These are phyloP conservation scores for Temnothorax curvispinosus DNA, from an alignment of 1,140 invertebrate genomes.

Conservation along the genomic window DNA sequence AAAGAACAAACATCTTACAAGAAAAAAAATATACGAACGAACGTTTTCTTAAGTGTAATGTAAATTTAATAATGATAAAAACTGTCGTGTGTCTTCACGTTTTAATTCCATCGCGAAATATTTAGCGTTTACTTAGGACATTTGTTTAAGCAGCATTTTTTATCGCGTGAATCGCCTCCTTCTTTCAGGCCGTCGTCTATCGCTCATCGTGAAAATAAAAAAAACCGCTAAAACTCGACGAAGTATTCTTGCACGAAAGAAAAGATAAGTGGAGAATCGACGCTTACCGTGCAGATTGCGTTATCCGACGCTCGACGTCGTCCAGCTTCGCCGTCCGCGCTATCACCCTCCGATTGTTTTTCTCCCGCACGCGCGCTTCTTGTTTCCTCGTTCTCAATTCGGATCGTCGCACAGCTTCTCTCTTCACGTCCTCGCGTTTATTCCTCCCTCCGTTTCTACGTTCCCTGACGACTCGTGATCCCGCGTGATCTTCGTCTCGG, in stretches of 20 bases:
- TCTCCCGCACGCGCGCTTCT: slow-evolving; percentile 26
- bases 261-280: not conserved
- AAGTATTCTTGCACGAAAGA: not conserved
- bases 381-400: slow-evolving; percentile 48
- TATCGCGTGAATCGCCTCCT: not conserved
- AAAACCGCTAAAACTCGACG: not conserved
- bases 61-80: not conserved
- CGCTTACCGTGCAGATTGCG: slow-evolving; percentile 66
- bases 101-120: not conserved
- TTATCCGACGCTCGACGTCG: slow-evolving; percentile 48
- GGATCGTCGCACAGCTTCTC: slow-evolving; percentile 34
- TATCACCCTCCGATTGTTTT: slow-evolving; percentile 35
- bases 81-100: not conserved
- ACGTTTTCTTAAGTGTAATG: not conserved
- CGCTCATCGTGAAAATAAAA: not conserved
- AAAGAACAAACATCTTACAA: not conserved
- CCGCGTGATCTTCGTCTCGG: slow-evolving; percentile 59
- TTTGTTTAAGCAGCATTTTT: not conserved
- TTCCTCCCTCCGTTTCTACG: slow-evolving; percentile 15
- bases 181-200: not conserved
- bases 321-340: slow-evolving; percentile 22
- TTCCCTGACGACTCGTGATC: slow-evolving; percentile 34
- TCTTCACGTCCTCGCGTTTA: slow-evolving; percentile 5
- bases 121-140: not conserved
- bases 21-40: not conserved